Evolutionary conservation across 2,113 vertebrate genomes (phyloP).

Genomic region (Sialia sialis): DNA sequence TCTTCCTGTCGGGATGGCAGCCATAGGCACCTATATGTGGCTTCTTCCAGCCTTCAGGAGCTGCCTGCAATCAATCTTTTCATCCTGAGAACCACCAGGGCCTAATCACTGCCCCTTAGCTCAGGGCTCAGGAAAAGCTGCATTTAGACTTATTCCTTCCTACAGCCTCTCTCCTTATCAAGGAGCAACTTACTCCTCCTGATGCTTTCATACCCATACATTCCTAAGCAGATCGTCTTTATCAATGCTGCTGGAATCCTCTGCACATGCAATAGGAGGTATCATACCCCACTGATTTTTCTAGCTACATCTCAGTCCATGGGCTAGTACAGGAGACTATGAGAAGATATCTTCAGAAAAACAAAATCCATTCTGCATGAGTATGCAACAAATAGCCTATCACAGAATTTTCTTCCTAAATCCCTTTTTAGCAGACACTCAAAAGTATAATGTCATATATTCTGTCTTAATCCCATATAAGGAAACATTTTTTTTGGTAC

Average conservation of each 20-base stretch:
- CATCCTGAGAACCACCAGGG: not conserved
- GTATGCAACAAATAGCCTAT: not conserved
- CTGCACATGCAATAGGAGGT: not conserved
- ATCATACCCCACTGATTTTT: not conserved
- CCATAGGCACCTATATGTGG: not conserved
- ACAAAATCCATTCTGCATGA: not conserved
- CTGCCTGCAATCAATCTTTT: not conserved
- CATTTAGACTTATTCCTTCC: not conserved
- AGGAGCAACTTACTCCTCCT: not conserved
- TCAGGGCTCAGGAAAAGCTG: not conserved
- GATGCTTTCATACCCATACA: not conserved
- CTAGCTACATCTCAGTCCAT: not conserved
- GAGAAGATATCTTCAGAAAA: not conserved
- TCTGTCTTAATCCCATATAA: constrained; percentile 17
- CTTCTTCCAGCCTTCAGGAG: not conserved
- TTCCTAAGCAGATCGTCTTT: not conserved
- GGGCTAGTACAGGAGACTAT: not conserved
- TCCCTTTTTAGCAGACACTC: not conserved
- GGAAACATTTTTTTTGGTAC: not conserved
- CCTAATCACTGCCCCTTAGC: not conserved
- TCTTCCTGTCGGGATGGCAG: accelerated
- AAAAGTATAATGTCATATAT: not conserved
- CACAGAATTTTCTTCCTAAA: not conserved
- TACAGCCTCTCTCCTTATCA: not conserved
- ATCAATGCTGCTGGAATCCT: not conserved